Percentiles rank a stretch among this genome's conserved stretches.
phyloP scores from a whole-genome alignment of 2,888 invertebrate species.

The Embidobia sp. region DNA sequence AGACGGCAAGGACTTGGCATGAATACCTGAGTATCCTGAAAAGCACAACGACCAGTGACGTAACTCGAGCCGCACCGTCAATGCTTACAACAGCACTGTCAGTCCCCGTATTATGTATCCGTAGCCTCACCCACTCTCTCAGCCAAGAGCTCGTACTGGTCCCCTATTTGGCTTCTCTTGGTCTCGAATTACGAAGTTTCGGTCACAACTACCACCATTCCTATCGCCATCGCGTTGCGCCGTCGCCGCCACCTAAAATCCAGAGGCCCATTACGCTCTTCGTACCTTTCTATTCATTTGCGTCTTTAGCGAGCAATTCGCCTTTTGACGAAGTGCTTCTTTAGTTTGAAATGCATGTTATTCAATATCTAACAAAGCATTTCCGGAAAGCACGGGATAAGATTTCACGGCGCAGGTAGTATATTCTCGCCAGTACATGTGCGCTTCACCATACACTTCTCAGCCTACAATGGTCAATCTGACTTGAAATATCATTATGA shows the following conservation, averaged over 20 bases:
- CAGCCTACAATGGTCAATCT: too few species aligned
- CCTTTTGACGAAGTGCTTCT: conserved; percentile 71
- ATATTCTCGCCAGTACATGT: too few species aligned
- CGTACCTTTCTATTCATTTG: conserved; percentile 63
- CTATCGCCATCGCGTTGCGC: conserved; percentile 49
- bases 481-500: too few species aligned
- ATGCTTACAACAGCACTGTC: conserved; percentile 75
- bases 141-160: too few species aligned
- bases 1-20: conserved; percentile 12
- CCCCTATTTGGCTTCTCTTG: conserved; percentile 63
- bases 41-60: conserved; percentile 69
- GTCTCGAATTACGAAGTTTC: conserved; percentile 62
- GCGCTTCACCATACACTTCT: too few species aligned
- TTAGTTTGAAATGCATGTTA: conserved; percentile 72
- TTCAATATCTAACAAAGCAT: conserved; percentile 74
- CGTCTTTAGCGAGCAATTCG: conserved; percentile 64
- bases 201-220: conserved; percentile 31
- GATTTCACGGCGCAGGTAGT: conserved; percentile 62
- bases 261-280: conserved; percentile 36
- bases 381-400: conserved; percentile 71
- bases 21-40: conserved; percentile 57
- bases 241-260: conserved; percentile 39
- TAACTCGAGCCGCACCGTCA: conserved; percentile 71
- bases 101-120: conserved; percentile 71
- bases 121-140: conserved; percentile 74